Evolutionary conservation across 2,888 invertebrate species (phyloP), one percentile per base, ranked within the genome.

Genomic region (Diarsia dahlii): DNA sequence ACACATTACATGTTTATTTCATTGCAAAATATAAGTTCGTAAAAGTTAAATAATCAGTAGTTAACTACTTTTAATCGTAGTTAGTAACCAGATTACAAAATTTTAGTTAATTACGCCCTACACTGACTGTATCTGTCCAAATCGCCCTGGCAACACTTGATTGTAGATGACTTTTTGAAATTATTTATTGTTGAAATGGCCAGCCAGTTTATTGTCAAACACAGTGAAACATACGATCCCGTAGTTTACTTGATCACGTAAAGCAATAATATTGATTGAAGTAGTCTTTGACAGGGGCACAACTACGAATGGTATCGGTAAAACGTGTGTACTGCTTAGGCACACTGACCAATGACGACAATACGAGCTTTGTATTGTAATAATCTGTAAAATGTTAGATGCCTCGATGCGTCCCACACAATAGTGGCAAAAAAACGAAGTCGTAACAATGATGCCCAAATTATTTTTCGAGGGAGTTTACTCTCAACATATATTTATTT

Each of bases 301-400:
- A 72, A 28, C 1, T 48, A 39, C 10, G 23, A 62, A 39, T 52
- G 23, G 34, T 58, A 46, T 58, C 1, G 23, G 23, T 74, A 45
- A 81, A 72, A 23, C 34, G 2, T 75, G 39, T 54, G 58, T 60
- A 52, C n/a, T 46, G 48, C 23, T 13, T 28, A 48, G 13, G 28
- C 12, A 63, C 15, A 67, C 18, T 72, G 34, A 75, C 81, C 75
- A 78, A 63, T 81, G 60, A 28, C 34, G 48, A 78, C 62, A 67
- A 75, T 81, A 74, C n/a, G 28, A 50, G 48, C 50, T 66, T 81
- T 54, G 45, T 76, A 62, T 48, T 74, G 54, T 45, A 48, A 46
- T 64, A 60, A 28, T 56, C 10, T 54, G 80, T 45, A 71, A 71
- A 46, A 39, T 70, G 13, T 46, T 39, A 70, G 28, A 63, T 50